Evolutionary conservation across 2,888 invertebrate genomes (phyloP), one percentile per base, ranked within the genome.

Genomic region (Callosobruchus maculatus): DNA sequence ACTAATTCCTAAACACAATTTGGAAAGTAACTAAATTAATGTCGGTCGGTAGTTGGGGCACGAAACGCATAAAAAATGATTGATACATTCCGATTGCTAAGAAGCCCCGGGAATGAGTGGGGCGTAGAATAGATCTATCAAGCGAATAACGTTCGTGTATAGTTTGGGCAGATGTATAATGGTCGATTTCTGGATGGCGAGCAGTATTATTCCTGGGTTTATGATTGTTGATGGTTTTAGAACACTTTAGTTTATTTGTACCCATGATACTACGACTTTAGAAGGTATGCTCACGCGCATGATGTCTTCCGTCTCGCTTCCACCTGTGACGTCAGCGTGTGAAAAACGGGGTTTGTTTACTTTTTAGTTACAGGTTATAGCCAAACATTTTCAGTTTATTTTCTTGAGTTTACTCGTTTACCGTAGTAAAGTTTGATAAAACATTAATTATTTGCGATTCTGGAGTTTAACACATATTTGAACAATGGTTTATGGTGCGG

Each of bases 1-100:
- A 74, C 71, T 74, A 74, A 74, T 74, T 74, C 71, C 67, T 71
- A 71, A 74, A 74, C 49, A 49, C 49, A 49, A 49, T 49, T 49
- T 49, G 49, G 49, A 49, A 49, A 49, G 49, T 49, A 49, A 49
- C 49, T 49, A 49, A 49, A 49, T 49, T 49, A 49, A 49, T 18
- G 49, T 49, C 49, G 5, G 49, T 49, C 49, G 49, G 49, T 49
- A 49, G 49, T 49, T 49, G 49, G 49, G 49, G 49, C 49, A 49
- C 49, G 49, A 49, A 49, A 49, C 49, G 49, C 49, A 49, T 49
- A 49, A 49, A 49, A 49, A 49, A 49, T 49, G 49, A 49, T 49
- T 49, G 49, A 49, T 49, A 49, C 49, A 49, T 49, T 49, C 18
- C 49, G 49, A 49, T 49, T 49, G 49, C 49, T 18, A 49, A 49